Evolutionary conservation across 1,140 invertebrate genomes (phyloP), one percentile per base, ranked within the genome.

Genomic region (Helicoverpa armigera): DNA sequence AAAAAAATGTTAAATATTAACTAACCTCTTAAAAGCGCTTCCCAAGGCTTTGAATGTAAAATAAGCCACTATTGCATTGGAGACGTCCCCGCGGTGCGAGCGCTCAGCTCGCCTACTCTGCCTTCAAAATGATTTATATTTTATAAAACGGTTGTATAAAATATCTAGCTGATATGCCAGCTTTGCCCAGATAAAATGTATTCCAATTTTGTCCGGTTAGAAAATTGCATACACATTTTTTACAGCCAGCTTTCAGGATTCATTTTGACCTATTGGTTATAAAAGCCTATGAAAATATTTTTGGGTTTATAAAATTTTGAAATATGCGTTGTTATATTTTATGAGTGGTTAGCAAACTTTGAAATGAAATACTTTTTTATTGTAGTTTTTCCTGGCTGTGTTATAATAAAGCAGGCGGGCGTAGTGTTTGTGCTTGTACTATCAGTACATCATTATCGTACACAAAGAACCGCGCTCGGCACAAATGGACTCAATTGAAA

Each of bases 1-100:
- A 76, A 69, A 82, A 61, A 69, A 76, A 70, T 75, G 72, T 80
- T 83, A 81, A 83, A 83, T 83, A 83, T 82, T 80, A 77, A 82
- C 50, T 79, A 75, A 18, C 58, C 75, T 79, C 79, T 82, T 84
- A 80, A 80, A 84, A 51, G 50, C 60, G 48, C 60, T 63, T 53
- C 50, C 43, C 56, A 77, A 77, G 61, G 78, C 74, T 82, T 81
- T 79, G 80, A 82, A 84, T 82, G 56, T 58, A 65, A 81, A 84
- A 82, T 79, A 80, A 79, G 70, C 79, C 76, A 75, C 69, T 70
- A 76, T 83, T 83, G 82, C 79, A 79, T 81, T 76, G 79, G 63
- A 81, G 79, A 81, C 65, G 73, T 81, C 63, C 79, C 73, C 13
- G 35, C 51, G n/a, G 67, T 54, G 65, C 11, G 29, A 31, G 12